Percentiles rank a stretch among this genome's conserved stretches.
Evolutionary conservation across 1,140 invertebrate genomes (phyloP).

Genomic region (Drosophila orosa): DNA sequence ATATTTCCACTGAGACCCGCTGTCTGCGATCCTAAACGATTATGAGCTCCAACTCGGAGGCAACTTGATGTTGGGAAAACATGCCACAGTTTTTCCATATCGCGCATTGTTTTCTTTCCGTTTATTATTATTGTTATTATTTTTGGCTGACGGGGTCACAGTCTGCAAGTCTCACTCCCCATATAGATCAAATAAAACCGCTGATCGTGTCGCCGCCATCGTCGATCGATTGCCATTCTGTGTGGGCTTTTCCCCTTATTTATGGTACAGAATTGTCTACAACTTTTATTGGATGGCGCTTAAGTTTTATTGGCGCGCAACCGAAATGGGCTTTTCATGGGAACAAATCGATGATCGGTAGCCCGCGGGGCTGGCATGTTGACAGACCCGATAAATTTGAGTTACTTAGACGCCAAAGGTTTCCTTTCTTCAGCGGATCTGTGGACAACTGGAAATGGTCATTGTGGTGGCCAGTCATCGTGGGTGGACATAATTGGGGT

Average conservation of each 20-base stretch:
- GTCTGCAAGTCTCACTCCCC: conserved; percentile 32
- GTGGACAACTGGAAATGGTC: conserved; percentile 15
- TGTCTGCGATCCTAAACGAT: conserved; percentile 59
- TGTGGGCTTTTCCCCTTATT: conserved; percentile 60
- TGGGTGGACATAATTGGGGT: conserved; percentile 38
- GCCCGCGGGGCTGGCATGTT: conserved; percentile 29
- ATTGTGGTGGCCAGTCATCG: neutral
- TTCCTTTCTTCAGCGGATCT: conserved; percentile 12
- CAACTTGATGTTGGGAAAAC: conserved; percentile 56
- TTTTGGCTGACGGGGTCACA: conserved; percentile 40
- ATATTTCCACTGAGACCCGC: conserved; percentile 48
- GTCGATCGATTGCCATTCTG: conserved; percentile 50
- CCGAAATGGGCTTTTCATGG: conserved; percentile 55
- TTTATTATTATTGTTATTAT: conserved; percentile 1
- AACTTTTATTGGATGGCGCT: conserved; percentile 51
- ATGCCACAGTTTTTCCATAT: conserved; percentile 57
- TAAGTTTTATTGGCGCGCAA: conserved; percentile 65
- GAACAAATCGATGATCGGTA: conserved; percentile 45
- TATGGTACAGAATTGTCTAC: conserved; percentile 46
- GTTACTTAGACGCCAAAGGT: conserved; percentile 7
- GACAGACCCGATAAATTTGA: conserved; percentile 36
- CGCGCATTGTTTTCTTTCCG: conserved; percentile 29
- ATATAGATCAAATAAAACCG: conserved; percentile 68
- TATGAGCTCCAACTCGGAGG: conserved; percentile 54
- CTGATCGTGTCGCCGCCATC: conserved; percentile 68